Conservation (phyloP, 2,797 vertebrate species). For the Poecile montanus region DNA sequence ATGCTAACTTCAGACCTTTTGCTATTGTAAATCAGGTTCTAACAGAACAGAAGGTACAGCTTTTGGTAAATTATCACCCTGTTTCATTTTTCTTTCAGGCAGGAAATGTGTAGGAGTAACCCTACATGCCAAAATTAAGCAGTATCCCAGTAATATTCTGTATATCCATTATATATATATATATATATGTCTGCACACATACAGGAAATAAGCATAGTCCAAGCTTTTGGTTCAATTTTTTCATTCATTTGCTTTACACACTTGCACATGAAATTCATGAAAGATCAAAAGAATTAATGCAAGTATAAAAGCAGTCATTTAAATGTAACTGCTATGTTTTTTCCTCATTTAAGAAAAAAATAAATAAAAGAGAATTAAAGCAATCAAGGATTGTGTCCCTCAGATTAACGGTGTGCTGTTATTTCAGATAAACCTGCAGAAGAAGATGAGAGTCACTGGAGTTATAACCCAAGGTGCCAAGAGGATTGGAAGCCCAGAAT, state of each 20-base stretch:
- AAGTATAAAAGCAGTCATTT: background rate
- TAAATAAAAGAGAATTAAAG: background rate
- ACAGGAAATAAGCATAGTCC: background rate
- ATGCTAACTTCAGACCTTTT: background rate
- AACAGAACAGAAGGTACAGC: background rate
- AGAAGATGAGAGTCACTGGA: slow-evolving; percentile 96
- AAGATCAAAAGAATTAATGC: background rate
- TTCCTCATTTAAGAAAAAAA: background rate
- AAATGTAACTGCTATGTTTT: background rate
- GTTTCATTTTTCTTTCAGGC: background rate
- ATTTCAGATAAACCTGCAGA: slow-evolving; percentile 94
- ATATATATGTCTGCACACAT: too few species aligned
- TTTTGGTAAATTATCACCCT: background rate
- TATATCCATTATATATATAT: background rate
- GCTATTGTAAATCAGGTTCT: background rate
- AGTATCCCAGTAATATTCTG: background rate
- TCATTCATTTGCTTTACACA: background rate
- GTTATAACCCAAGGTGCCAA: slow-evolving; percentile 99
- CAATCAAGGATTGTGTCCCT: background rate
- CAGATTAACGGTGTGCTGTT: background rate
- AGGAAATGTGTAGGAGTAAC: background rate
- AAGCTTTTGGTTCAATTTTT: rapidly evolving
- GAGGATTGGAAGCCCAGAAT: slow-evolving; percentile 97
- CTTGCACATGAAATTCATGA: background rate
- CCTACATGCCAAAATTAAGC: background rate